Percentiles rank a stretch among this genome's conserved stretches.
Evolutionary conservation across 2,113 vertebrate genomes (phyloP).

Genomic region (Hoplias malabaricus): DNA sequence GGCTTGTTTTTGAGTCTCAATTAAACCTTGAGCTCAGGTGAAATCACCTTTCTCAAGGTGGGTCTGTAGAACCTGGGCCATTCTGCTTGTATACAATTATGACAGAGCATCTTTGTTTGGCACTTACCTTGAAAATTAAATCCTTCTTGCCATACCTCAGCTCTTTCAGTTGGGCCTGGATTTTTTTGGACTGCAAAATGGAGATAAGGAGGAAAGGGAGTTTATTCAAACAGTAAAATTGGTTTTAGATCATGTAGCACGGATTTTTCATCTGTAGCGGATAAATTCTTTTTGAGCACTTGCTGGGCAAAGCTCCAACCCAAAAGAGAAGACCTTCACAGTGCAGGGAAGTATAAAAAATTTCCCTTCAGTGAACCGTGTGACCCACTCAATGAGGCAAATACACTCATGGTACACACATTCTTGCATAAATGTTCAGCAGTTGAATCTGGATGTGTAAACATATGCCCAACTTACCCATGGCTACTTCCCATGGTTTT

Average conservation of each 20-base stretch:
- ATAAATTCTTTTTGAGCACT: constrained; percentile 69
- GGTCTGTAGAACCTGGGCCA: constrained; percentile 56
- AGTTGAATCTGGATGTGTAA: constrained; percentile 13
- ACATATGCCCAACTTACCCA: neutral
- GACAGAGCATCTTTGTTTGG: constrained; percentile 56
- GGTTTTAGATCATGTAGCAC: constrained; percentile 75
- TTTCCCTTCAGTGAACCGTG: constrained; percentile 69
- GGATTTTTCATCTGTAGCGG: constrained; percentile 65
- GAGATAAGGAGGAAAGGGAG: constrained; percentile 71
- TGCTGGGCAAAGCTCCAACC: constrained; percentile 66
- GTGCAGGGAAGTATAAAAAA: constrained; percentile 69
- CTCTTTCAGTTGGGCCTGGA: constrained; percentile 97
- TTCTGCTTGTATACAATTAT: constrained; percentile 50
- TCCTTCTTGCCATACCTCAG: constrained; percentile 98
- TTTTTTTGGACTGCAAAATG: constrained; percentile 92
- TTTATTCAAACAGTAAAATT: constrained; percentile 75
- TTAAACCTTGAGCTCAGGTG: constrained; percentile 57
- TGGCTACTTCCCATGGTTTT: no score
- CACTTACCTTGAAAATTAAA: constrained; percentile 97
- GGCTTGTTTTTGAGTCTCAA: constrained; percentile 56
- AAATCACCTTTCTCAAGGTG: constrained; percentile 58
- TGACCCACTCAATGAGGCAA: constrained; percentile 62
- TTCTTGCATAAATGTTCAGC: neutral
- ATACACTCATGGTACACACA: constrained; percentile 30
- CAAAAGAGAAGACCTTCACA: constrained; percentile 63